Conservation (phyloP, 2,797 vertebrate genomes). For the Alcedo quadribrachys region DNA sequence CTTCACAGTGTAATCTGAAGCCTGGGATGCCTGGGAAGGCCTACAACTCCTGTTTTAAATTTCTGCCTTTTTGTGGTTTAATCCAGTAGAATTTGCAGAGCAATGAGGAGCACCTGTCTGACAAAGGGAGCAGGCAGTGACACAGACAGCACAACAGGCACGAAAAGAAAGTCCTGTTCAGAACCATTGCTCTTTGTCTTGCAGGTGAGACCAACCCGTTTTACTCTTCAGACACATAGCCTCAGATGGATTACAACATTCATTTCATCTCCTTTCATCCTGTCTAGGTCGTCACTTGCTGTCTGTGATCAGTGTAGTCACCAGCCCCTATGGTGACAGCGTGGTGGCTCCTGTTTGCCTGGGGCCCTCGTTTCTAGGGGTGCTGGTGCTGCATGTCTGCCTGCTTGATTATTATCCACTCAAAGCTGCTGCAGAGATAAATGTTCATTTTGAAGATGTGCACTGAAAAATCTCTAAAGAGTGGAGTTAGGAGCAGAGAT, state of each 20-base stretch:
- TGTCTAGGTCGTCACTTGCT: rapidly evolving
- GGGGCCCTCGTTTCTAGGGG: not conserved
- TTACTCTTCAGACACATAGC: rapidly evolving
- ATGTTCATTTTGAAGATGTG: not conserved
- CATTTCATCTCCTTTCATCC: rapidly evolving
- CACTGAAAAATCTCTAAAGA: not conserved
- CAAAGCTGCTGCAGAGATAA: not conserved
- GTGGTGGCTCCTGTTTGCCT: not conserved
- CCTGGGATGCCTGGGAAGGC: not conserved
- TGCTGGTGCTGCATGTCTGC: not conserved
- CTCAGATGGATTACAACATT: not conserved
- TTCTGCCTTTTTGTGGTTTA: not conserved
- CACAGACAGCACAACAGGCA: not conserved
- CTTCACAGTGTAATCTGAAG: not conserved
- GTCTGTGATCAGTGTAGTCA: not conserved
- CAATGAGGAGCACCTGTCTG: not conserved
- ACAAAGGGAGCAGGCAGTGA: not conserved
- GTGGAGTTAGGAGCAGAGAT: not conserved
- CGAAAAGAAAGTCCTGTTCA: not conserved
- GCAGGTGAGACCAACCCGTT: not conserved
- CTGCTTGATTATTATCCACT: not conserved
- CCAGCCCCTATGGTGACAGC: not conserved
- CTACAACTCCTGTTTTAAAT: not conserved
- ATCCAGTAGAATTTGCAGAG: not conserved
- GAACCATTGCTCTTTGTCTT: not conserved